Evolutionary conservation across 2,888 invertebrate genomes (phyloP).

Genomic region (Lumbricus terrestris): DNA sequence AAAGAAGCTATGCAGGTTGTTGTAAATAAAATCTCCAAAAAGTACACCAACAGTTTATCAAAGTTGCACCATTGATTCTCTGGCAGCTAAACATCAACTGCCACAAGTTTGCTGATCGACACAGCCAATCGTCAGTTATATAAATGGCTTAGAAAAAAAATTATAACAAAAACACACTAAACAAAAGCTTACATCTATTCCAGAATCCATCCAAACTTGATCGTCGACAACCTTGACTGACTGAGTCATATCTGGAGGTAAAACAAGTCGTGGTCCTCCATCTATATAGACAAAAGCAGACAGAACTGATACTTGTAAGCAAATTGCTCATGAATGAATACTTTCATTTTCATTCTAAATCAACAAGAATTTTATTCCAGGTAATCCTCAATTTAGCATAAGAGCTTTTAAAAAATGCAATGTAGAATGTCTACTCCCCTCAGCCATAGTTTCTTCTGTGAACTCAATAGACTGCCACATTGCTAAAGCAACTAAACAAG

Average conservation of each 20-base stretch:
- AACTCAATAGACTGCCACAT: too few species aligned
- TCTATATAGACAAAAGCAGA: neutral
- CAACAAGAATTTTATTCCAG: too few species aligned
- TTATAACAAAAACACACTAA: neutral
- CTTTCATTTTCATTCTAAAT: neutral
- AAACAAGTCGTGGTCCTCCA: slow-evolving; percentile 5
- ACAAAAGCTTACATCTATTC: slow-evolving; percentile 6
- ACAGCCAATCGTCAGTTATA: neutral
- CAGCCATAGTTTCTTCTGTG: too few species aligned
- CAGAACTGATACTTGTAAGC: neutral
- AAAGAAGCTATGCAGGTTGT: too few species aligned
- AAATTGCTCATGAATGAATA: neutral
- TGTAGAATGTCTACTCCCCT: too few species aligned
- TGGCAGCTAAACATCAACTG: neutral
- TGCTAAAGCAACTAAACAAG: too few species aligned
- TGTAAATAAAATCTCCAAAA: too few species aligned
- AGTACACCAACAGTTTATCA: too few species aligned
- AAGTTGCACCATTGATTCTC: too few species aligned
- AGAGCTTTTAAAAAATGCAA: too few species aligned
- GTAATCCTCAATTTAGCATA: too few species aligned
- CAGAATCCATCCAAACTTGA: neutral
- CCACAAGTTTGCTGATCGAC: neutral
- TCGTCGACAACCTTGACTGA: neutral
- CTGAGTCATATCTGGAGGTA: slow-evolving; percentile 8
- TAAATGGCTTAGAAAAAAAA: neutral